Percentiles rank a stretch among this genome's conserved stretches.
phyloP scores from a whole-genome alignment of 2,113 vertebrate genomes.

The Leucosticte australis region DNA sequence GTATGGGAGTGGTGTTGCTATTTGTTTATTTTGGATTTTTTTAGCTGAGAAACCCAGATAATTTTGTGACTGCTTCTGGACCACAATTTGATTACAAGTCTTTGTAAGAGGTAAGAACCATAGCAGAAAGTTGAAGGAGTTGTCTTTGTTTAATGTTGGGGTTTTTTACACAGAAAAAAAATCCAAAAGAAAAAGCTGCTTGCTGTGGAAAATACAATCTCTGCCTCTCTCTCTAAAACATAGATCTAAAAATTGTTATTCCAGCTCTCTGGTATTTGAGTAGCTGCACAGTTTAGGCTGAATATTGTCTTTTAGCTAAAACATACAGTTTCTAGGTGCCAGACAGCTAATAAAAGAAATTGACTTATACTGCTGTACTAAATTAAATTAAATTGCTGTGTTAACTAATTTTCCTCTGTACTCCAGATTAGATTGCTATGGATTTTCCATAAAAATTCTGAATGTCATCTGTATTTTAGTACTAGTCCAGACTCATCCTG shows the following conservation, averaged over 20 bases:
- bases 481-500: background rate
- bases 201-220: background rate
- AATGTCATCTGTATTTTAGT: background rate
- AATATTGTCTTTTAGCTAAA: background rate
- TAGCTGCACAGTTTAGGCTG: background rate
- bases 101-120: conserved; percentile 18
- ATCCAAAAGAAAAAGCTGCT: background rate
- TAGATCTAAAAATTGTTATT: background rate
- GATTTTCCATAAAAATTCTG: background rate
- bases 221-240: background rate
- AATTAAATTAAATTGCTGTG: background rate
- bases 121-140: background rate
- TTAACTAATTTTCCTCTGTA: background rate
- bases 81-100: background rate
- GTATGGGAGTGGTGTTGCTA: background rate
- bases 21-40: background rate
- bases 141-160: background rate
- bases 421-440: background rate
- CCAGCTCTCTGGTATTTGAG: background rate
- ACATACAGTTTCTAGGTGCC: background rate
- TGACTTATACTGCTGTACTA: background rate
- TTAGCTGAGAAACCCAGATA: background rate
- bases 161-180: background rate
- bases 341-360: background rate
- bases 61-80: background rate